Conservation (phyloP, 2,888 invertebrate species). For the Marasmarcha lunaedactyla region DNA sequence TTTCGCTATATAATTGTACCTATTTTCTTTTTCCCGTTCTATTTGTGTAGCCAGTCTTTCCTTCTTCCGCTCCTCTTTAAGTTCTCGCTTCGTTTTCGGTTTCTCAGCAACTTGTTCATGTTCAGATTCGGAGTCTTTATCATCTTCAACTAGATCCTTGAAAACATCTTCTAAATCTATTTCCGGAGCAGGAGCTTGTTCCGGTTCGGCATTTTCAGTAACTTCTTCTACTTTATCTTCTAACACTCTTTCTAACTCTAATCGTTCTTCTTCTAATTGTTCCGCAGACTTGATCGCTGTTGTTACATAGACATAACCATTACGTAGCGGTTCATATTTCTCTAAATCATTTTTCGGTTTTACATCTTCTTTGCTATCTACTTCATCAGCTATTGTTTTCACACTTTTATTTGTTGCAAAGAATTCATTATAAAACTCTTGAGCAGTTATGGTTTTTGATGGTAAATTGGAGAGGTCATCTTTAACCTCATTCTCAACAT, state of each 20-base stretch:
- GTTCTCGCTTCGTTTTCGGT: background rate
- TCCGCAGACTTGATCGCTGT: no score
- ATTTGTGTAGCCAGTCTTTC: background rate
- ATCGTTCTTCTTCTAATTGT: background rate
- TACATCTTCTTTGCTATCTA: no score
- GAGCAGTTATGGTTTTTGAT: no score
- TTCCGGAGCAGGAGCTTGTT: background rate
- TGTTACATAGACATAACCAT: no score
- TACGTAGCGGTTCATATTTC: no score
- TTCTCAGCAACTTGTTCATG: background rate
- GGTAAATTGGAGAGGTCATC: no score
- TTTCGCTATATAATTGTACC: background rate
- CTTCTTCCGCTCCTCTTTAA: background rate
- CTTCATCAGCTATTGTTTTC: no score
- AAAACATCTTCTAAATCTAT: slow-evolving; percentile 14
- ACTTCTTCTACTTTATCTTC: background rate
- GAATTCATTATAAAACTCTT: no score
- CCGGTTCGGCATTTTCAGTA: background rate
- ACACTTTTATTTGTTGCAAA: no score
- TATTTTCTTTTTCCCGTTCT: background rate
- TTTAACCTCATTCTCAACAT: no score
- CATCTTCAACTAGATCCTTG: slow-evolving; percentile 11
- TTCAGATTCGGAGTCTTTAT: background rate
- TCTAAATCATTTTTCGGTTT: no score
- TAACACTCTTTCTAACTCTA: background rate